Evolutionary conservation across 2,888 invertebrate genomes (phyloP), one percentile per base, ranked within the genome.

Genomic region (Agrilus cyanescens): DNA sequence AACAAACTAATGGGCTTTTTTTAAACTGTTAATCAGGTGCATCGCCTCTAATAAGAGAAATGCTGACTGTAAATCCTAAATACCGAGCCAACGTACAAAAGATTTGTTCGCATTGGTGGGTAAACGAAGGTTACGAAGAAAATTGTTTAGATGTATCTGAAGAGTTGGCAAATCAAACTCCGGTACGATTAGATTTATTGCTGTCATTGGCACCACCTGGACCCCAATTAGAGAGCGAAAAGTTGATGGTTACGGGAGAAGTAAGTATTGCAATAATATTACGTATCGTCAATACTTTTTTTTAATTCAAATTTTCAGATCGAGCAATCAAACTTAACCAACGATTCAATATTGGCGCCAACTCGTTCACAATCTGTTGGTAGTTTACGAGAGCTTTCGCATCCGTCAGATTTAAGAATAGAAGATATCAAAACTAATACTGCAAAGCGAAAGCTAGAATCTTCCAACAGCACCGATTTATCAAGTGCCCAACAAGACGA

Each of bases 91-190:
- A 86, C 56, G 90, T 98, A 51, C 85, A 88, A 48, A 90, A 89
- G 63, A 94, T 98, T 50, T 94, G 96, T 62, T 80, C 82, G 35
- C 90, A 98, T 70, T 86, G 90, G 88, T 98, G 97, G 97, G 87
- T 97, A 47, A 96, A 97, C 65, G 78, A 80, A 55, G 83, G 82
- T 1, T 88, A 85, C 58, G 78, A 80, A 49, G 78, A 82, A 30
- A 84, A 82, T 34, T 90, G 93, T 64, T 70, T 91, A 47, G 85
- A 86, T 52, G 75, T 86, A 56, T 86, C 93, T 1, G 89, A 91
- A 65, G 84, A 86, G 54, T 65, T 93, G 50, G 91, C 93, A 16
- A 88, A 87, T 54, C 85, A 90, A 66, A 91, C 91, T 2, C 91
- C 93, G 0, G 90, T 91, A 33, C 74, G 91, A 33, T 72, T 93